Conservation (phyloP, 2,888 invertebrate genomes). For the Hyalella azteca region DNA sequence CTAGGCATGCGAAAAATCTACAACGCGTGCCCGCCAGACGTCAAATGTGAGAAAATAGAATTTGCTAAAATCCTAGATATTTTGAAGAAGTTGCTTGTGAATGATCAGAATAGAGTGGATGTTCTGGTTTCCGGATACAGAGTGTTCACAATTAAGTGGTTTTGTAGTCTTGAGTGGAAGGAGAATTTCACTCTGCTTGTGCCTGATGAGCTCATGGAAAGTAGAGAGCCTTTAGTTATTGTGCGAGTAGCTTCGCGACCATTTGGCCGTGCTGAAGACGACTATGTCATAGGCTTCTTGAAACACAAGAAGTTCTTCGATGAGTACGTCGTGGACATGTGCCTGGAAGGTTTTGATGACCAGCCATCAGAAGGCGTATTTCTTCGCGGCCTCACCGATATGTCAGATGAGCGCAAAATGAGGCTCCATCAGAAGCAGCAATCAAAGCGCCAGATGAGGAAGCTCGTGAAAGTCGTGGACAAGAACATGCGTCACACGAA, state of each 20-base stretch:
- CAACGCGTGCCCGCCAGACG: not conserved
- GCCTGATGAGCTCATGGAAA: not conserved
- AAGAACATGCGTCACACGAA: too few relatives aligned
- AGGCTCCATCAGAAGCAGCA: not conserved
- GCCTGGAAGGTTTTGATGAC: not conserved
- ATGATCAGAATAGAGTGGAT: not conserved
- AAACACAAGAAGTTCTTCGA: constrained; percentile 16
- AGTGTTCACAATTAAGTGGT: constrained; percentile 35
- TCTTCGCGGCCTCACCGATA: not conserved
- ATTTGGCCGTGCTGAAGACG: not conserved
- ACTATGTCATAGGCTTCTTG: not conserved
- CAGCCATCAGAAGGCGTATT: not conserved
- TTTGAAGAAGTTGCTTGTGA: constrained; percentile 1
- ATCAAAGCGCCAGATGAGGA: not conserved
- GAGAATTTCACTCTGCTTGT: not conserved
- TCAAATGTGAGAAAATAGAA: not conserved
- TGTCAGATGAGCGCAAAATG: not conserved
- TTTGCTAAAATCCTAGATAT: not conserved
- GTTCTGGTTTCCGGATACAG: constrained; percentile 6
- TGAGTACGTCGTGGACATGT: constrained; percentile 21
- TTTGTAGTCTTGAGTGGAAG: not conserved
- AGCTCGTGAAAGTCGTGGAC: not conserved
- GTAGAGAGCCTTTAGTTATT: constrained; percentile 29
- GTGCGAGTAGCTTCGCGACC: not conserved
- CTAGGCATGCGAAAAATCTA: not conserved